phyloP scores from a whole-genome alignment of 2,888 invertebrate genomes.

The Nymphalis urticae region DNA sequence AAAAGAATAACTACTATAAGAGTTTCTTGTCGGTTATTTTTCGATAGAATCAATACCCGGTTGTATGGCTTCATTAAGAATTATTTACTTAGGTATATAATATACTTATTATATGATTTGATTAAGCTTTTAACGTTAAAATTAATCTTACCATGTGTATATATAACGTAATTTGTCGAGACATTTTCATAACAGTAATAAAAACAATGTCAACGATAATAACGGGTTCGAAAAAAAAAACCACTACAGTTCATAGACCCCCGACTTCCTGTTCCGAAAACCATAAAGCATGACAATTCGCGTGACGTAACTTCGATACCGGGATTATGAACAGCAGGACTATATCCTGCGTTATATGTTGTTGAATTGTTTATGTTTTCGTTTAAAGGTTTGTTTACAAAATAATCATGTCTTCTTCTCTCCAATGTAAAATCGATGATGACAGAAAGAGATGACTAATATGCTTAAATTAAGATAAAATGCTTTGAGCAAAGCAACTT shows the following conservation, averaged over 20 bases:
- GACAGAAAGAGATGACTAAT: too few relatives aligned
- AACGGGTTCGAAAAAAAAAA: constrained; percentile 16
- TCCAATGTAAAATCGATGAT: too few relatives aligned
- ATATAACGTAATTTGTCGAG: not conserved
- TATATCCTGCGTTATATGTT: not conserved
- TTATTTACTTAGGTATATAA: too few relatives aligned
- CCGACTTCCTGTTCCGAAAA: constrained; percentile 31
- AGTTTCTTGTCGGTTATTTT: too few relatives aligned
- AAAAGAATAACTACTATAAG: too few relatives aligned
- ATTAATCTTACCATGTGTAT: constrained; percentile 5
- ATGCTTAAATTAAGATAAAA: too few relatives aligned
- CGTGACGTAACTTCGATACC: not conserved
- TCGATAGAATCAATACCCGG: too few relatives aligned
- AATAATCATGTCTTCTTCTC: too few relatives aligned
- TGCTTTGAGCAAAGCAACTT: too few relatives aligned
- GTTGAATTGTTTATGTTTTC: not conserved
- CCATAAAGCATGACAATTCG: constrained; percentile 12
- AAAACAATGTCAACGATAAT: constrained; percentile 26
- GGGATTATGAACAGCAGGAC: not conserved
- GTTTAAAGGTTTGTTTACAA: too few relatives aligned
- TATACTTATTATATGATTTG: too few relatives aligned
- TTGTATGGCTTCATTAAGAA: too few relatives aligned
- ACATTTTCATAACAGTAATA: constrained; percentile 3
- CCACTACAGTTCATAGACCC: constrained; percentile 30
- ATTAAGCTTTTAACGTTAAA: constrained; percentile 41